A percentile compares a stretch with the other conserved stretches of the same genome.
phyloP scores from a whole-genome alignment of 2,113 vertebrate genomes.

The Myiopsitta monachus region DNA sequence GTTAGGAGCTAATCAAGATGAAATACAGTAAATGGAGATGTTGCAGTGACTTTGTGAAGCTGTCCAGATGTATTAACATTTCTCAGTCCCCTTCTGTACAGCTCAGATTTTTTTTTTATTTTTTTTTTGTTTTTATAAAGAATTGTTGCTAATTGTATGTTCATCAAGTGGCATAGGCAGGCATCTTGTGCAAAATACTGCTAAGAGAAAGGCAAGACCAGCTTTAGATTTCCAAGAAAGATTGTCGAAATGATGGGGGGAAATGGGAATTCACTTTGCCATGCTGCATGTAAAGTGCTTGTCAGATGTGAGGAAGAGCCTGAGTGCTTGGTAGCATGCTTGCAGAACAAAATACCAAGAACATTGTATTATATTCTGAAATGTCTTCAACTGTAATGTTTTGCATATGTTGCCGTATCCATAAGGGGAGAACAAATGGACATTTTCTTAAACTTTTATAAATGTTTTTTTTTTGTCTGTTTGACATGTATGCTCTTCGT shows the following conservation, averaged over 20 bases:
- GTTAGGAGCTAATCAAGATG: neutral
- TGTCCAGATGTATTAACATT: neutral
- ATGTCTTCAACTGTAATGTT: conserved; percentile 68
- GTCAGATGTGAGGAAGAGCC: conserved; percentile 54
- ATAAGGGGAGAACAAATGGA: conserved; percentile 50
- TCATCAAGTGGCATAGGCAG: neutral
- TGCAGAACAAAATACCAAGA: conserved; percentile 69
- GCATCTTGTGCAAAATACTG: neutral
- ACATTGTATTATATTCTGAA: conserved; percentile 74
- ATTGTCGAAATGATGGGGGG: neutral
- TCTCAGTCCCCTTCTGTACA: neutral
- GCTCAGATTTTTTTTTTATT: neutral
- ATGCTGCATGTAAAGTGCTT: conserved; percentile 17
- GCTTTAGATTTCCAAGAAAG: conserved; percentile 16
- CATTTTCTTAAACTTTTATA: conserved; percentile 44
- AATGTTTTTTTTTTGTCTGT: neutral
- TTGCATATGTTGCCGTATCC: conserved; percentile 68
- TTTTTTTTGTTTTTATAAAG: neutral
- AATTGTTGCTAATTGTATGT: neutral
- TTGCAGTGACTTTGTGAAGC: neutral
- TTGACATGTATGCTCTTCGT: neutral
- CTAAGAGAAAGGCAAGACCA: neutral
- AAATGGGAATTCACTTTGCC: conserved; percentile 24
- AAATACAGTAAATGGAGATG: neutral
- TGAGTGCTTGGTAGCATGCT: conserved; percentile 65